phyloP scores from a whole-genome alignment of 1,140 invertebrate genomes.

The Manduca sexta region DNA sequence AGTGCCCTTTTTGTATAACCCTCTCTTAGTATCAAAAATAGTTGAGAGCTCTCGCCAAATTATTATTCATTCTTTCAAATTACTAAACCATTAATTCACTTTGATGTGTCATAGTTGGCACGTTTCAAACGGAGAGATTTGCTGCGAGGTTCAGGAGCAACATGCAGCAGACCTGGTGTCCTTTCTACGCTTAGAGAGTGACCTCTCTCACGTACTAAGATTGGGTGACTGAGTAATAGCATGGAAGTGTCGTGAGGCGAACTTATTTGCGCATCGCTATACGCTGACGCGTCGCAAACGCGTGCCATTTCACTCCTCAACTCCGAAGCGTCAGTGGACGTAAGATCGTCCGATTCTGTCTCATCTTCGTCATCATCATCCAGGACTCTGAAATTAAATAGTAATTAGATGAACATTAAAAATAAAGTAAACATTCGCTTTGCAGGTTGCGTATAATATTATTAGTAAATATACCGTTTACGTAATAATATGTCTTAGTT shows the following conservation, averaged over 20 bases:
- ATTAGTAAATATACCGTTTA: neutral
- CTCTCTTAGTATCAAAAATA: conserved; percentile 30
- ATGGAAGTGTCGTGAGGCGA: conserved; percentile 23
- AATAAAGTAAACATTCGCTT: conserved; percentile 2
- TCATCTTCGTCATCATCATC: conserved; percentile 32
- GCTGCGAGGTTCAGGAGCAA: conserved; percentile 41
- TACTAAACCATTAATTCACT: neutral
- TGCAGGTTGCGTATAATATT: neutral
- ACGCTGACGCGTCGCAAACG: conserved; percentile 24
- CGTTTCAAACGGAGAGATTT: conserved; percentile 53
- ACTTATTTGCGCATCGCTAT: conserved; percentile 26
- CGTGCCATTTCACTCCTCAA: conserved; percentile 37
- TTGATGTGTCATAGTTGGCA: conserved; percentile 13
- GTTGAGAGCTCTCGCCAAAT: conserved; percentile 5
- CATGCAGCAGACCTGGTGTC: conserved; percentile 27
- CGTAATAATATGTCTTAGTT: neutral
- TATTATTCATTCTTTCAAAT: neutral
- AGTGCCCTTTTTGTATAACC: conserved; percentile 2
- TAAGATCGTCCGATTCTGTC: conserved; percentile 33
- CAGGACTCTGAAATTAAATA: conserved; percentile 32
- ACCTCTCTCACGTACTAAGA: conserved; percentile 37
- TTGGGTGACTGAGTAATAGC: conserved; percentile 20
- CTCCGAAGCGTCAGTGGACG: conserved; percentile 34
- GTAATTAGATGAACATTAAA: neutral
- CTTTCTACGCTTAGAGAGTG: conserved; percentile 45